These are phyloP conservation scores for Trigoniulus corallinus DNA, from an alignment of 1,140 invertebrate species.

Conservation along the genomic window DNA sequence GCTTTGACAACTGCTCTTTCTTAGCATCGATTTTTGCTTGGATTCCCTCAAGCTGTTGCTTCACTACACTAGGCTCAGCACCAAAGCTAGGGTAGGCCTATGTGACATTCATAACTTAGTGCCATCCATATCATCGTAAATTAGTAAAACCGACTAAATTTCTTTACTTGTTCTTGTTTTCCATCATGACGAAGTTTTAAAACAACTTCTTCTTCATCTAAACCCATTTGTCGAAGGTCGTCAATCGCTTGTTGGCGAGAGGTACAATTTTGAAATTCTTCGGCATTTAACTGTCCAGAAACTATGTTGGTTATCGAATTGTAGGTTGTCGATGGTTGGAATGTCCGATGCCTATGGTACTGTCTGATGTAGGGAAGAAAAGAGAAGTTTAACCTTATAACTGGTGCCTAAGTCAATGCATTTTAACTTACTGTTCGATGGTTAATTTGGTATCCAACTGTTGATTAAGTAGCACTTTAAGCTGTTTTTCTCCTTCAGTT, in stretches of 20 bases:
- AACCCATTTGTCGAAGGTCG: not conserved
- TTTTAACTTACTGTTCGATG: conserved; percentile 1
- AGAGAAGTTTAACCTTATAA: not conserved
- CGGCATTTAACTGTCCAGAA: not conserved
- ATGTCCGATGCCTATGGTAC: not conserved
- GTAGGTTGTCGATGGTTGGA: not conserved
- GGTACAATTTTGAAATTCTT: not conserved
- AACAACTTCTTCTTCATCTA: conserved; percentile 1
- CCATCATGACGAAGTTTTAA: not conserved
- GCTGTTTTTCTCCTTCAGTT: conserved; percentile 6
- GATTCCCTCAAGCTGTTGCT: not conserved
- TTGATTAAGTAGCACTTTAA: conserved; percentile 3
- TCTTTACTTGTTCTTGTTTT: not conserved
- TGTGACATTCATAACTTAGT: not conserved
- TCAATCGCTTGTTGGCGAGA: not conserved
- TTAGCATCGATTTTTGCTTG: not conserved
- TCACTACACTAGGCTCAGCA: not conserved
- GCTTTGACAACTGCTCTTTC: not conserved
- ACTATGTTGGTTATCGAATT: not conserved
- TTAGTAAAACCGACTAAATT: not conserved
- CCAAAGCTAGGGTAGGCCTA: too few relatives aligned
- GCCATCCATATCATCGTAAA: not conserved
- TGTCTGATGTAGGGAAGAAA: not conserved
- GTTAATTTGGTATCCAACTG: conserved; percentile 4
- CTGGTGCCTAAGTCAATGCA: not conserved